These are phyloP conservation scores for Scotopteryx bipunctaria DNA, from an alignment of 2,888 invertebrate species.

Conservation along the genomic window DNA sequence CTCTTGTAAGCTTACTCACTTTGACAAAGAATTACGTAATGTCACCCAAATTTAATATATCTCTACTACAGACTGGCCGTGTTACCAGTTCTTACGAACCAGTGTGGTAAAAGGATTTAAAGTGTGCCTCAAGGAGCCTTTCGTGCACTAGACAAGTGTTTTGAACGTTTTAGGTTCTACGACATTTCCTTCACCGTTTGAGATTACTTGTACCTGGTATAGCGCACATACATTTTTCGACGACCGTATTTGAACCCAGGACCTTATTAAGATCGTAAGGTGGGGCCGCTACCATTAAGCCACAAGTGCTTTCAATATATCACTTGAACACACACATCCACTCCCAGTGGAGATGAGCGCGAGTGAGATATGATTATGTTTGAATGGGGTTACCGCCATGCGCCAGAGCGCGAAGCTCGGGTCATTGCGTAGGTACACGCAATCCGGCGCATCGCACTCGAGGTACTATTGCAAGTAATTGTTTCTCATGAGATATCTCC, in stretches of 20 bases:
- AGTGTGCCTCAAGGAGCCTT: no score
- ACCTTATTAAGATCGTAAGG: no score
- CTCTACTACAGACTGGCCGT: no score
- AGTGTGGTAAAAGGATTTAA: no score
- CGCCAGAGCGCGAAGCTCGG: conserved; percentile 37
- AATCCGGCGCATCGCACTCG: conserved; percentile 33
- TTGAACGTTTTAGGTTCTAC: no score
- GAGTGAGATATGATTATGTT: conserved; percentile 28
- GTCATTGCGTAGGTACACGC: conserved; percentile 38
- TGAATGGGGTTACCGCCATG: conserved; percentile 36
- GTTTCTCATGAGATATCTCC: conserved; percentile 23
- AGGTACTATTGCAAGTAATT: conserved; percentile 20
- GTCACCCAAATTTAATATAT: conserved; percentile 3
- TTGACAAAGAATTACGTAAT: conserved; percentile 14
- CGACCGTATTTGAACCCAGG: no score
- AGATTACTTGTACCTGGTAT: no score
- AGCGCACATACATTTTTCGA: no score
- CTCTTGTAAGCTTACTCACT: not conserved
- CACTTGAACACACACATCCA: conserved; percentile 20
- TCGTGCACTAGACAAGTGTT: no score
- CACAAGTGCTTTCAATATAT: conserved; percentile 15
- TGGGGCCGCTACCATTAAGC: no score
- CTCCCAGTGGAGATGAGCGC: conserved; percentile 22
- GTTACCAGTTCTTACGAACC: no score
- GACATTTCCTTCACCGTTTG: no score